Conservation (phyloP, 2,888 invertebrate genomes). For the Drepanosiphum platanoidis region DNA sequence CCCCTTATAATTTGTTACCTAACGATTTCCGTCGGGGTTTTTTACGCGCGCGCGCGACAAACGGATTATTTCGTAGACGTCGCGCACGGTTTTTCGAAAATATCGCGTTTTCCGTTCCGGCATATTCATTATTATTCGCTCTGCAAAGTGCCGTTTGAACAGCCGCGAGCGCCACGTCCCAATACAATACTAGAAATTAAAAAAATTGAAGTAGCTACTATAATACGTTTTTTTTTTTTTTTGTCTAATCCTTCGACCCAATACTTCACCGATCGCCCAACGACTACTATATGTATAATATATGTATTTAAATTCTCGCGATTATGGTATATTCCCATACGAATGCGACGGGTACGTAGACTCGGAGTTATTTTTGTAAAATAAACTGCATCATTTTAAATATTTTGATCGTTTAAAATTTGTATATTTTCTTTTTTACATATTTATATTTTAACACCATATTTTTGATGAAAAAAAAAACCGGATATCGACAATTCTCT, state of each 20-base stretch:
- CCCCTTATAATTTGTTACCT: too few relatives aligned
- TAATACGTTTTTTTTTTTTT: too few relatives aligned
- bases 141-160: neutral
- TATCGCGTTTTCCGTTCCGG: neutral
- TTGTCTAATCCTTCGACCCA: too few relatives aligned
- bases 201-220: neutral
- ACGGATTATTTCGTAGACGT: neutral
- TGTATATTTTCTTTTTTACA: neutral
- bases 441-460: neutral
- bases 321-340: neutral
- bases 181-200: neutral
- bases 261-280: too few relatives aligned
- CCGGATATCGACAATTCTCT: conserved; percentile 10
- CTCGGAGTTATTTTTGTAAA: too few relatives aligned
- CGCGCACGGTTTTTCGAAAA: neutral
- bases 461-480: neutral
- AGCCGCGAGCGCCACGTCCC: neutral
- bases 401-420: neutral
- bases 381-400: neutral
- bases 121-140: neutral
- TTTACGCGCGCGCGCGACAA: neutral
- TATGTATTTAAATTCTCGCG: too few relatives aligned
- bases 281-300: too few relatives aligned
- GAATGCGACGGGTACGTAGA: too few relatives aligned
- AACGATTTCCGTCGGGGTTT: too few relatives aligned